Percentiles rank a stretch among this genome's conserved stretches.
These are phyloP conservation scores for Microctonus brassicae DNA, from an alignment of 2,888 invertebrate genomes.

Conservation along the genomic window DNA sequence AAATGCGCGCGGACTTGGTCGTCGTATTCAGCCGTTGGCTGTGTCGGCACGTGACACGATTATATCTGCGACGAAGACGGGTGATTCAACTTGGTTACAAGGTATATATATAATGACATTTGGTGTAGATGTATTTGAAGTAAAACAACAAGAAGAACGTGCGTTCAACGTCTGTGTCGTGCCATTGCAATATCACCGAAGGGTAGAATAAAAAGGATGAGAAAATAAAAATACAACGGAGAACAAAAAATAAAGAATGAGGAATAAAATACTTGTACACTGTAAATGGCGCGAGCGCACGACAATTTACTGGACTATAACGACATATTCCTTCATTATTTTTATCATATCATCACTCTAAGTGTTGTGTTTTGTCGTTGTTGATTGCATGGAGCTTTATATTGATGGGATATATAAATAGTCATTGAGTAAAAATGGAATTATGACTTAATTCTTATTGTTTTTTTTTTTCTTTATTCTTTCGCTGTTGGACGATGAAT, in stretches of 20 bases:
- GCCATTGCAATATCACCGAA: conserved; percentile 19
- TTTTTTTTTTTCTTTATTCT: background rate
- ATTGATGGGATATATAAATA: background rate
- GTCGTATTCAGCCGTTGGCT: background rate
- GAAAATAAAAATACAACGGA: background rate
- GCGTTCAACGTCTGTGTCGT: conserved; percentile 24
- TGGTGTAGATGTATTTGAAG: background rate
- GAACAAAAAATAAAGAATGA: conserved; percentile 4
- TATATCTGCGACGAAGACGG: conserved; percentile 36
- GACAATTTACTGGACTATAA: background rate
- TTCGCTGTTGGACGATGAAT: background rate
- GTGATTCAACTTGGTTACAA: conserved; percentile 42
- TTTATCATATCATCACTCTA: background rate
- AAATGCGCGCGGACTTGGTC: conserved; percentile 35
- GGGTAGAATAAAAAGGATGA: conserved; percentile 27
- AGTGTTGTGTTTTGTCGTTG: background rate
- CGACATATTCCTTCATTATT: background rate
- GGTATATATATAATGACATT: conserved; percentile 20
- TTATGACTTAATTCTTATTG: background rate
- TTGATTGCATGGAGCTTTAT: too few species aligned
- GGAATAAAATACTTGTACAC: background rate
- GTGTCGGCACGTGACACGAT: conserved; percentile 45
- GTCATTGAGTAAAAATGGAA: background rate
- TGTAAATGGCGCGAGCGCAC: background rate
- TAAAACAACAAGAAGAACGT: background rate